These are phyloP conservation scores for Caenorhabditis imperialis DNA, from an alignment of 2,888 invertebrate genomes.

Conservation along the genomic window DNA sequence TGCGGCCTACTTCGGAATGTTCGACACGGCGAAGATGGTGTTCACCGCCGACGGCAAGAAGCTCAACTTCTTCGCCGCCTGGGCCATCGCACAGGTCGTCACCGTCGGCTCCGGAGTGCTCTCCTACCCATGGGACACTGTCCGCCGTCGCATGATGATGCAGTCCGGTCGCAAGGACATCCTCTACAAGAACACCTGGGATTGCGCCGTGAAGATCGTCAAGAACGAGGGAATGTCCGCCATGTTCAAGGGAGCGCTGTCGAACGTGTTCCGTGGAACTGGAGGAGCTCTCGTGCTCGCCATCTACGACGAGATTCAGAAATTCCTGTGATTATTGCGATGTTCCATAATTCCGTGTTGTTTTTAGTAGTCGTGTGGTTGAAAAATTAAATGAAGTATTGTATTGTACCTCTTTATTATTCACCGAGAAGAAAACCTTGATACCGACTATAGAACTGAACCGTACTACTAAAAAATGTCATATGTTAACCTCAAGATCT, in stretches of 20 bases:
- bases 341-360: no score
- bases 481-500: no score
- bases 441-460: no score
- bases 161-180: conserved; percentile 92
- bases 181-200: conserved; percentile 91
- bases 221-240: conserved; percentile 87
- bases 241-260: conserved; percentile 85
- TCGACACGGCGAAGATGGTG: conserved; percentile 94
- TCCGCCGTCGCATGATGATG: conserved; percentile 98
- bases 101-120: conserved; percentile 92
- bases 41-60: conserved; percentile 88
- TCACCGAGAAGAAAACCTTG: no score
- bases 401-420: no score
- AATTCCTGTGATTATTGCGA: conserved; percentile 63
- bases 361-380: no score
- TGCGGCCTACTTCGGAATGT: conserved; percentile 95
- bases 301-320: conserved; percentile 86
- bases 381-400: no score
- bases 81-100: conserved; percentile 85
- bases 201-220: conserved; percentile 92
- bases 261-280: conserved; percentile 83
- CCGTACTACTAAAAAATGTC: no score
- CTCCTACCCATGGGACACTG: conserved; percentile 97
- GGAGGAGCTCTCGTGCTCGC: conserved; percentile 94
- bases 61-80: conserved; percentile 91